Percentiles rank a stretch among this genome's conserved stretches.
phyloP scores from a whole-genome alignment of 1,140 invertebrate species.

The Bombus polaris region DNA sequence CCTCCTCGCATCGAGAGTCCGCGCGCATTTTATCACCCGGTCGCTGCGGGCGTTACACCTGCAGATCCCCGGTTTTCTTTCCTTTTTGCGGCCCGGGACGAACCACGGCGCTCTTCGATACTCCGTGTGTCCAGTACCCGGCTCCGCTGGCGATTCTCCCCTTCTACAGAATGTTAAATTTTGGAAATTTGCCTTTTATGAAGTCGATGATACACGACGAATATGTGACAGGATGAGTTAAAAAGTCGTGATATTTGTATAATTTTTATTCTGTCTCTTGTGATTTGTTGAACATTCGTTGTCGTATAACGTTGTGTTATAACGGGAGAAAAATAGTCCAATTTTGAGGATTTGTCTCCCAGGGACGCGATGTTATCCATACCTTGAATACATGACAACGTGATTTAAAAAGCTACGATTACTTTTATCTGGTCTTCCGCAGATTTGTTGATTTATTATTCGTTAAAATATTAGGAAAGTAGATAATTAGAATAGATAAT shows the following conservation, averaged over 20 bases:
- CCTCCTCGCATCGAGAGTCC: slow-evolving; percentile 48
- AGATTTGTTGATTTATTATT: too few species aligned
- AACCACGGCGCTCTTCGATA: slow-evolving; percentile 18
- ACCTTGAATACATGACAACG: too few species aligned
- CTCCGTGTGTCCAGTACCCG: neutral
- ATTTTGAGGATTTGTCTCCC: too few species aligned
- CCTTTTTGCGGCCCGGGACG: slow-evolving; percentile 39
- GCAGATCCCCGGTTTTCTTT: slow-evolving; percentile 57
- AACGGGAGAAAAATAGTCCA: too few species aligned
- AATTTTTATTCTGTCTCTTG: neutral
- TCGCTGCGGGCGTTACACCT: slow-evolving; percentile 76
- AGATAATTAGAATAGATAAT: too few species aligned
- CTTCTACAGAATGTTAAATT: neutral
- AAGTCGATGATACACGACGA: neutral
- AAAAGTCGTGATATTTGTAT: neutral
- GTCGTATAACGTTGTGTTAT: too few species aligned
- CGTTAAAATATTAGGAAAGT: neutral
- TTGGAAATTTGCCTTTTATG: neutral
- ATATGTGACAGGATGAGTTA: neutral
- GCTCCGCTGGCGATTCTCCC: slow-evolving; percentile 24
- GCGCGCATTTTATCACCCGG: slow-evolving; percentile 72
- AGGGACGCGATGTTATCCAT: too few species aligned
- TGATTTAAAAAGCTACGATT: too few species aligned
- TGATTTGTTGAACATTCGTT: too few species aligned
- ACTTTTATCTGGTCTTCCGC: too few species aligned